Evolutionary conservation across 2,113 vertebrate genomes (phyloP).

Genomic region (Anguilla japonica): DNA sequence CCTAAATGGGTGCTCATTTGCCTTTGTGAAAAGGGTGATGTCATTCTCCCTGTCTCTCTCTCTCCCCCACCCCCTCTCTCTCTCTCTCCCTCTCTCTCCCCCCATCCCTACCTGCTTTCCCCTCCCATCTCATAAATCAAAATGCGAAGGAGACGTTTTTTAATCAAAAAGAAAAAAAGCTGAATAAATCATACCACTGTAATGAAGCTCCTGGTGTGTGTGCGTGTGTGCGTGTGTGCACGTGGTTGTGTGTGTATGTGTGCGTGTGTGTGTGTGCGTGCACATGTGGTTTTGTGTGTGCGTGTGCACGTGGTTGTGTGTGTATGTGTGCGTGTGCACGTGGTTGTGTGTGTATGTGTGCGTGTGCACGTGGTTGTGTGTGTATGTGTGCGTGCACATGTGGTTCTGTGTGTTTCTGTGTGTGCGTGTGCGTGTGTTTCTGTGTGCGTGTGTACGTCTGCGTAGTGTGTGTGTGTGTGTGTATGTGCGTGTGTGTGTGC

Average conservation of each 20-base stretch:
- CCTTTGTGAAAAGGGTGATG: slow-evolving; percentile 63
- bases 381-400: background rate
- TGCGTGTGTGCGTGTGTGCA: slow-evolving; percentile 36
- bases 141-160: slow-evolving; percentile 63
- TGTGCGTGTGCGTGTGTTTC: background rate
- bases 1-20: slow-evolving; percentile 27
- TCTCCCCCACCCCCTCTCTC: slow-evolving; percentile 34
- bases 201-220: slow-evolving; percentile 59
- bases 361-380: background rate
- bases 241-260: slow-evolving; percentile 41
- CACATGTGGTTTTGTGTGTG: slow-evolving; percentile 25
- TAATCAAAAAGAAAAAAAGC: slow-evolving; percentile 64
- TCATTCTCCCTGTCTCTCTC: slow-evolving; percentile 51
- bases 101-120: slow-evolving; percentile 39
- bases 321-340: too few relatives aligned
- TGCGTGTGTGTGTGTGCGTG: slow-evolving; percentile 29
- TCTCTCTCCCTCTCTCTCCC: slow-evolving; percentile 39
- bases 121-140: slow-evolving; percentile 59
- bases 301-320: slow-evolving; percentile 8
- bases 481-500: slow-evolving; percentile 39
- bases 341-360: background rate
- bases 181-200: slow-evolving; percentile 68
- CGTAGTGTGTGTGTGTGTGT: slow-evolving; percentile 14
- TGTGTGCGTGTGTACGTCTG: background rate
- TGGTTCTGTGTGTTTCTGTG: too few relatives aligned